These are phyloP conservation scores for Pseudobourletiella spinata DNA, from an alignment of 1,140 invertebrate genomes.

Conservation along the genomic window DNA sequence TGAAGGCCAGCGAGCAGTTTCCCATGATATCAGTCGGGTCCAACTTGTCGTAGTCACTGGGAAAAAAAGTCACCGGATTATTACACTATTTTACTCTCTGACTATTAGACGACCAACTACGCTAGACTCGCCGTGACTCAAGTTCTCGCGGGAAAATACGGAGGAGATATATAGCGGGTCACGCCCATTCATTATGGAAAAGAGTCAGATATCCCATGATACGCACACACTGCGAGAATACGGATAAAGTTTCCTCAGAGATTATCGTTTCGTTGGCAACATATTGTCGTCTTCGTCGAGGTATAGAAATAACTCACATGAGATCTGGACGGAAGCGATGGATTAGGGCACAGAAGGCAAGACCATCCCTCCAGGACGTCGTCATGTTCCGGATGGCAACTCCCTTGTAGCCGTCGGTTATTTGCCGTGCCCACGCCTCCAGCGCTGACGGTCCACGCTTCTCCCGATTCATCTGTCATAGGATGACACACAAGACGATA, in stretches of 20 bases:
- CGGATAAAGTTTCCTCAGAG: too few relatives aligned
- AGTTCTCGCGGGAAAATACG: too few relatives aligned
- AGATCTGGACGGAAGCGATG: slow-evolving; percentile 91
- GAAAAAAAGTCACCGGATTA: slow-evolving; percentile 20
- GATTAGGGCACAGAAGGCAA: slow-evolving; percentile 80
- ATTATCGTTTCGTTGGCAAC: too few relatives aligned
- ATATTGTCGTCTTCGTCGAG: too few relatives aligned
- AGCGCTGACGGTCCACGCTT: slow-evolving; percentile 24
- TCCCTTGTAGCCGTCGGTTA: slow-evolving; percentile 77
- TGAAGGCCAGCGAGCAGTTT: slow-evolving; percentile 87
- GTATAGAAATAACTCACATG: slow-evolving; percentile 77
- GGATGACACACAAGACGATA: too few relatives aligned
- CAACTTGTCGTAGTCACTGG: slow-evolving; percentile 75
- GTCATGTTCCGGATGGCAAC: slow-evolving; percentile 86
- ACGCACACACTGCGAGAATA: too few relatives aligned
- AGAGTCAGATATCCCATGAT: too few relatives aligned
- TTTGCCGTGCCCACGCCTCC: slow-evolving; percentile 72
- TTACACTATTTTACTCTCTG: too few relatives aligned
- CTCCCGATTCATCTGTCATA: neutral
- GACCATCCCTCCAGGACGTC: slow-evolving; percentile 83
- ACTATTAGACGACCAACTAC: too few relatives aligned
- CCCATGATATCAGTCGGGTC: slow-evolving; percentile 77
- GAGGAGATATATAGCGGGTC: too few relatives aligned
- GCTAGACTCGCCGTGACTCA: too few relatives aligned
- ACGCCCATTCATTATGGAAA: too few relatives aligned